These are phyloP conservation scores for Nymphalis c-album DNA, from an alignment of 2,888 invertebrate species.

Conservation along the genomic window DNA sequence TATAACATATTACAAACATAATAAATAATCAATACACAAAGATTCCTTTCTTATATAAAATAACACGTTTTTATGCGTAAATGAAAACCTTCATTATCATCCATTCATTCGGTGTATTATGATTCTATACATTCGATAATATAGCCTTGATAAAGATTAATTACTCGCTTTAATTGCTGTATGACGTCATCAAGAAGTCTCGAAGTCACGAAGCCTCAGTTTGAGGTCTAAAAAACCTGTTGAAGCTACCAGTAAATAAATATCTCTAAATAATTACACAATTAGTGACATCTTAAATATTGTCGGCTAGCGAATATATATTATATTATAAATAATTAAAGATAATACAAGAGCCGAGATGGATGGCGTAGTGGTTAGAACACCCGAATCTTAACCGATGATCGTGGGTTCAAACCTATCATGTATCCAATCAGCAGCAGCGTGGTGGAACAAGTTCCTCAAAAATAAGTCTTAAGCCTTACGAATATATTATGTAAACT, in stretches of 20 bases:
- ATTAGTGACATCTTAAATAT: too few relatives aligned
- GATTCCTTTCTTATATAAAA: conserved; percentile 10
- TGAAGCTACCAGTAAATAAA: background rate
- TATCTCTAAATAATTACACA: too few relatives aligned
- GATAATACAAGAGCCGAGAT: too few relatives aligned
- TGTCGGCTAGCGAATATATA: too few relatives aligned
- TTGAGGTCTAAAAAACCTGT: conserved; percentile 9
- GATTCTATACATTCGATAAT: conserved; percentile 21
- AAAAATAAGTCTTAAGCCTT: too few relatives aligned
- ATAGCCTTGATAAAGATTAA: conserved; percentile 36
- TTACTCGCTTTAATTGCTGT: conserved; percentile 27
- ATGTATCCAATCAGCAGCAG: too few relatives aligned
- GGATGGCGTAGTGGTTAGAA: too few relatives aligned
- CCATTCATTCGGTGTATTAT: conserved; percentile 29
- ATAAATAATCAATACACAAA: background rate
- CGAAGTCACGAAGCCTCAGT: background rate
- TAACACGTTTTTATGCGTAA: conserved; percentile 17
- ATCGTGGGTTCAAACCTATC: too few relatives aligned
- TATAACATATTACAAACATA: background rate
- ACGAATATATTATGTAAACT: too few relatives aligned
- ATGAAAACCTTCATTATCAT: conserved; percentile 27
- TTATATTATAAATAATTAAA: too few relatives aligned
- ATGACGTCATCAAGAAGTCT: conserved; percentile 22
- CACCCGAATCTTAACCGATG: too few relatives aligned
- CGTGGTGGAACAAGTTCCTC: too few relatives aligned